Conservation (phyloP, 2,888 invertebrate species). For the Rhingia rostrata region DNA sequence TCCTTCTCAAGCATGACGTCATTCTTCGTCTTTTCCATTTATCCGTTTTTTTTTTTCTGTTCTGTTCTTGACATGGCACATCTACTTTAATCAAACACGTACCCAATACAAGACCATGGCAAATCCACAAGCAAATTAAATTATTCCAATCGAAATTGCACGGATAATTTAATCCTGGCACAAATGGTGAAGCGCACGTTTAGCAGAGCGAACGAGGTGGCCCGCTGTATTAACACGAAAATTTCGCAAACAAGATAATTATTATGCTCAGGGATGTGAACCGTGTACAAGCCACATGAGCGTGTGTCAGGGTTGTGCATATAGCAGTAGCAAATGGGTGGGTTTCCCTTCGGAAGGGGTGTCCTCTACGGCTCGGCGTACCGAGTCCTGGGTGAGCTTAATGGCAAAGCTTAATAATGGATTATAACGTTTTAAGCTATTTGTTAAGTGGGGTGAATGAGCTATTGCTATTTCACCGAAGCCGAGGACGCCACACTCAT, state of each 20-base stretch:
- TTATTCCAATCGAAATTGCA: conserved; percentile 71
- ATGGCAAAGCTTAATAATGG: conserved; percentile 58
- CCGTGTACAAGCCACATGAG: conserved; percentile 19
- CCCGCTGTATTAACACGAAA: conserved; percentile 68
- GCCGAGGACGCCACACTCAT: neutral
- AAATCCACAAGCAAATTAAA: conserved; percentile 65
- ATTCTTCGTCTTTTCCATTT: no score
- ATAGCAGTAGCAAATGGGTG: neutral
- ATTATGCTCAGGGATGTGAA: conserved; percentile 59
- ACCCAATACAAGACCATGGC: neutral
- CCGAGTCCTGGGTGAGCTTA: conserved; percentile 46
- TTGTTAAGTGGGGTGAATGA: conserved; percentile 67
- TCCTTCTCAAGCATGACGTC: no score
- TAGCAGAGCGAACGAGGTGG: conserved; percentile 36
- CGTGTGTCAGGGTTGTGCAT: conserved; percentile 3
- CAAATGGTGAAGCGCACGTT: conserved; percentile 69
- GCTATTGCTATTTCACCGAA: conserved; percentile 23
- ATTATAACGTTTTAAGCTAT: conserved; percentile 67
- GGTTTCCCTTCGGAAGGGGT: conserved; percentile 6
- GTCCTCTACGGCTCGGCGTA: neutral
- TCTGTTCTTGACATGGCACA: neutral
- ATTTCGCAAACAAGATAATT: conserved; percentile 72
- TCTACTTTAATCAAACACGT: conserved; percentile 22
- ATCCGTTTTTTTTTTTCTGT: no score
- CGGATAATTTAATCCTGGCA: conserved; percentile 72